A percentile compares a stretch with the other conserved stretches of the same genome.
Conservation (phyloP, 2,113 vertebrate species). For the Leucosticte australis region DNA sequence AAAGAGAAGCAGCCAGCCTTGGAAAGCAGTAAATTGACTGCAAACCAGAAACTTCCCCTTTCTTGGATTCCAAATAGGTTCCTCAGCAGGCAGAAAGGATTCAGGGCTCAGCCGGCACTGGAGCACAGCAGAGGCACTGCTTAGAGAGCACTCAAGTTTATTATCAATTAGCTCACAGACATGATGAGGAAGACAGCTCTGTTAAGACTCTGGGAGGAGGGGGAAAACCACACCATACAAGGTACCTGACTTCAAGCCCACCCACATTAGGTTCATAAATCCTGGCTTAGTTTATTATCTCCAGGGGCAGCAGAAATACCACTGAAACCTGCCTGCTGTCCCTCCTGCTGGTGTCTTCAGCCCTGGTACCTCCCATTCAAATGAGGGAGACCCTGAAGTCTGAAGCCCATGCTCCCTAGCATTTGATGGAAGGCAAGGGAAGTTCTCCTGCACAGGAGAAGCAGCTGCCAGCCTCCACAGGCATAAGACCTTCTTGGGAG, state of each 20-base stretch:
- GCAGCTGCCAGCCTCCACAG: background rate
- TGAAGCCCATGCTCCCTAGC: background rate
- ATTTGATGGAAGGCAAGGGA: background rate
- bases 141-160: slow-evolving; percentile 15
- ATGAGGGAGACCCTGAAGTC: background rate
- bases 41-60: slow-evolving; percentile 56
- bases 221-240: slow-evolving; percentile 5
- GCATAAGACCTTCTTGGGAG: background rate
- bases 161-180: slow-evolving; percentile 43
- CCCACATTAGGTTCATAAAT: background rate
- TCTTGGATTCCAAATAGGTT: slow-evolving; percentile 26
- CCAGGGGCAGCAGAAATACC: background rate
- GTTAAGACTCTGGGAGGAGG: background rate
- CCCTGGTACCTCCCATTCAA: background rate
- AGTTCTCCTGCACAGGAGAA: background rate
- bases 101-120: background rate
- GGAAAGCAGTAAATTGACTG: slow-evolving; percentile 51
- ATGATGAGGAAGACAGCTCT: slow-evolving; percentile 39
- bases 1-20: slow-evolving; percentile 47
- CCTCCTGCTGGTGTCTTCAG: background rate
- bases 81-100: slow-evolving; percentile 45
- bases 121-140: background rate
- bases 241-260: slow-evolving; percentile 46
- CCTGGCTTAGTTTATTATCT: background rate
- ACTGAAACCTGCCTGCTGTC: background rate